phyloP scores from a whole-genome alignment of 2,797 vertebrate genomes.

The Babyrousa celebensis region DNA sequence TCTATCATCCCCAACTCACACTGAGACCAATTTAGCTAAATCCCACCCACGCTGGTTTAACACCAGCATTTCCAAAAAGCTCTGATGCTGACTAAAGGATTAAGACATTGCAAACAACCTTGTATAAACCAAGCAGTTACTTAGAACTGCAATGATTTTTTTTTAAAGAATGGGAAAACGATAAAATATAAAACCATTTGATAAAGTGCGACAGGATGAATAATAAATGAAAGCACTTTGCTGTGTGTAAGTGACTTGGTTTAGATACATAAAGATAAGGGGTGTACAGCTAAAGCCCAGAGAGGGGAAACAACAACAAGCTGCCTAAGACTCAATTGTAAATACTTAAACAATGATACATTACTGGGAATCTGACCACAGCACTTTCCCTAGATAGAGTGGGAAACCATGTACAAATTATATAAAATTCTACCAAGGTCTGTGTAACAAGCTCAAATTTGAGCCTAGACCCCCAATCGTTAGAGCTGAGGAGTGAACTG shows the following conservation, averaged over 20 bases:
- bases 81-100: constrained; percentile 60
- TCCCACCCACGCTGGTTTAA: constrained; percentile 39
- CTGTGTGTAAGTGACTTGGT: constrained; percentile 1
- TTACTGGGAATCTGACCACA: constrained; percentile 37
- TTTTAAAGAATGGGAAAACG: background rate
- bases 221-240: constrained; percentile 61
- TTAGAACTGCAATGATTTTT: constrained; percentile 54
- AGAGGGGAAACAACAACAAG: background rate
- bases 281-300: background rate
- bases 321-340: background rate
- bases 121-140: constrained; percentile 66
- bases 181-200: constrained; percentile 45
- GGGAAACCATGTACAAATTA: constrained; percentile 57
- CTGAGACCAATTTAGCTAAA: constrained; percentile 71
- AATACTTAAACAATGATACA: constrained; percentile 56
- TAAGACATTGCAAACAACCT: constrained; percentile 54
- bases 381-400: constrained; percentile 53
- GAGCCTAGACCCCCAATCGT: constrained; percentile 36
- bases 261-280: constrained; percentile 52
- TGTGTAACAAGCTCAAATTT: constrained; percentile 63
- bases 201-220: constrained; percentile 63
- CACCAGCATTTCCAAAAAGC: constrained; percentile 63
- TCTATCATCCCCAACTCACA: constrained; percentile 42
- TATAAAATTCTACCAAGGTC: constrained; percentile 70
- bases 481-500: background rate